Conservation (phyloP, 2,888 invertebrate genomes). For the Craniophora ligustri region DNA sequence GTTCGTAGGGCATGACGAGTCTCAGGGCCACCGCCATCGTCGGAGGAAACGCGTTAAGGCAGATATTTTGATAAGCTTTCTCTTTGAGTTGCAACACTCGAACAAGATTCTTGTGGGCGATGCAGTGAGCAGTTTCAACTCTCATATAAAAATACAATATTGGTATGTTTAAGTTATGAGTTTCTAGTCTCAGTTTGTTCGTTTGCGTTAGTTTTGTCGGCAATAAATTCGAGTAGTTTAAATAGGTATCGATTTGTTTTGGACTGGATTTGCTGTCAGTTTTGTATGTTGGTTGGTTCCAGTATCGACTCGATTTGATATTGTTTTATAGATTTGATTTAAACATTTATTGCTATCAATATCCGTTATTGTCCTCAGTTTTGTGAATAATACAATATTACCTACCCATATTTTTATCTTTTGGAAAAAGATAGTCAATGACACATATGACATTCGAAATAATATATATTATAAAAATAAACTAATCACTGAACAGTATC, state of each 20-base stretch:
- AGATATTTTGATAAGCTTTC: constrained; percentile 53
- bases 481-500: no score
- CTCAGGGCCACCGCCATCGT: constrained; percentile 23
- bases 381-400: no score
- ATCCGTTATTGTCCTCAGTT: no score
- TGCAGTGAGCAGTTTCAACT: constrained; percentile 14
- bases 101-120: constrained; percentile 38
- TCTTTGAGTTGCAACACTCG: constrained; percentile 45
- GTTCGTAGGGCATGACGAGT: constrained; percentile 43
- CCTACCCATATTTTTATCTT: no score
- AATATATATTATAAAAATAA: no score
- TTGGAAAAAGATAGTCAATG: no score
- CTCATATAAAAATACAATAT: constrained; percentile 18
- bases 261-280: not conserved
- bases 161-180: constrained; percentile 12
- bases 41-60: constrained; percentile 30
- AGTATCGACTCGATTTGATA: not conserved
- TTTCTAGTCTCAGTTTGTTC: constrained; percentile 6
- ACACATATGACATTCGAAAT: no score
- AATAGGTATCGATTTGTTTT: not conserved
- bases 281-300: not conserved
- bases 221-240: not conserved
- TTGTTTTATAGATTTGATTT: not conserved
- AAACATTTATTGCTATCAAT: no score
- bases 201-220: constrained; percentile 1